Evolutionary conservation across 2,888 invertebrate genomes (phyloP), one percentile per base, ranked within the genome.

Genomic region (Melinaea marsaeus): DNA sequence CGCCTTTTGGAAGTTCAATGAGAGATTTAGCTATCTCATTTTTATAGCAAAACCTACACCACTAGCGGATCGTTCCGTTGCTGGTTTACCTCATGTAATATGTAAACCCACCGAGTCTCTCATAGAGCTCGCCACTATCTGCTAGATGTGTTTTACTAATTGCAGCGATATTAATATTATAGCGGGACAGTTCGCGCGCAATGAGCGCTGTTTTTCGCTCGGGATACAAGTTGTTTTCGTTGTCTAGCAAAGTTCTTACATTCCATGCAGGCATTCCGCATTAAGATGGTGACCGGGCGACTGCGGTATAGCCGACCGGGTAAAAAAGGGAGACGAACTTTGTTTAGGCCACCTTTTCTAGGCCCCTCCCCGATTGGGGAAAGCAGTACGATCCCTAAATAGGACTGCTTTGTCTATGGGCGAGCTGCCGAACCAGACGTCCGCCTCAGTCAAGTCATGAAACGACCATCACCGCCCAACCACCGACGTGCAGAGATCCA

Each of bases 1-100:
- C 42, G 6, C 68, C 65, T 13, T 61, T 64, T 4, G 64, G 68
- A 37, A 55, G 7, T 51, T 71, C 68, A 33, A 45, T 33, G 11
- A 67, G 61, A 11, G 48, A 46, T 54, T 54, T 55, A 5, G 60
- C 61, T 3, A 67, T 13, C 2, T 22, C 57, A 48, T 69, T 42
- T 58, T 51, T 2, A 60, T 60, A 7, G 60, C 55, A 46, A 60
- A 60, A 46, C 60, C 60, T 46, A 60, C 60, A 35, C 60, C 60
- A 55, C 55, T 55, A n/a, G 46, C 46, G 32, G 60, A 33, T 46
- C 46, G 22, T 46, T 60, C 34, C 22, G 3, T 37, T 9, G 45
- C n/a, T 33, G 59, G 48, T 48, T 48, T 48, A 13, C 48, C 48
- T 62, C 58, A 62, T 60, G 57, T 57, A 65, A 35, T 57, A 60